Evolutionary conservation across 2,797 vertebrate genomes (phyloP), one percentile per base, ranked within the genome.

Genomic region (Sebastes melanostomus): DNA sequence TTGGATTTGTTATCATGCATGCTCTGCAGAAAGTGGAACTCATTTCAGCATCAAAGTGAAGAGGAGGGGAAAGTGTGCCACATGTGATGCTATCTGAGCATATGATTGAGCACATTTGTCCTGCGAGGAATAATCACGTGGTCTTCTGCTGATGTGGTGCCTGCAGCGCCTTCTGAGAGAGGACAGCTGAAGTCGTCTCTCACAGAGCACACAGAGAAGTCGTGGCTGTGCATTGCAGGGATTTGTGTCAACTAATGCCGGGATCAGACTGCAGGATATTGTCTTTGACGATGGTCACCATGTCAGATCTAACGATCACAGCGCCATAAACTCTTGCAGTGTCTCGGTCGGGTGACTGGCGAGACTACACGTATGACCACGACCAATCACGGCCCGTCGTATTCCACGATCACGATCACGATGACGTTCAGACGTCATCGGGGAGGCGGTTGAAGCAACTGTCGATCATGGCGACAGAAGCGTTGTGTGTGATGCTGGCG

Each of bases 71-170:
- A 55, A 66, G 77, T 50, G 82, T 55, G 73, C 68, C 38, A 77
- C 78, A 82, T 84, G 61, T 55, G 89, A 91, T 85, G 74, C 62
- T 84, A 86, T 93, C 91, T 79, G 61, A 91, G 80, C 77, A 77
- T 63, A 80, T 92, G 87, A 92, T 85, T 82, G 86, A 92, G 80
- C 67, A 67, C 73, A 76, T 88, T 89, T 90, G 82, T 89, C 75
- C 66, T 78, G 63, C 16, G 8, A 81, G 75, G 79, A 88, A 84
- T 84, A 87, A 88, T 89, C 81, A 86, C 75, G 75, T 59, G 50
- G 71, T 77, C 38, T 71, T 72, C 30, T 68, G 69, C 72, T 88
- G 83, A 80, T 70, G 70, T 29, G 75, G 63, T 30, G 75, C 77
- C 86, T 78, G 80, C 62, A 61, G 90, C 60, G 14, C 59, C 79